These are phyloP conservation scores for Esperia sulphurella DNA, from an alignment of 2,888 invertebrate genomes.

Conservation along the genomic window DNA sequence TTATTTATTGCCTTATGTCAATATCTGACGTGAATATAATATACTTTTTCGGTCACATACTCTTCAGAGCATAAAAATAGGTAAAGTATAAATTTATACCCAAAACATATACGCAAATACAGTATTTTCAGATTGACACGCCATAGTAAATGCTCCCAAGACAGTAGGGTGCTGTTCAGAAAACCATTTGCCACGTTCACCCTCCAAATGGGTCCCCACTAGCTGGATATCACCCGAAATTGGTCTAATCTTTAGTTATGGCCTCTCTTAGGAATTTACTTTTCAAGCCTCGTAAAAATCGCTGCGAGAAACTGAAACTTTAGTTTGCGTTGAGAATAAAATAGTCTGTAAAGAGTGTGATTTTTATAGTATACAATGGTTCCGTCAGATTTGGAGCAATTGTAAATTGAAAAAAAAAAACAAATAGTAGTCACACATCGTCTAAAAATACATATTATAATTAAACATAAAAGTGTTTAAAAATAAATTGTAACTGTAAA, in stretches of 20 bases:
- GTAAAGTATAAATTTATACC: too few species aligned
- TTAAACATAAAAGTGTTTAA: too few species aligned
- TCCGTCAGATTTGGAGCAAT: not conserved
- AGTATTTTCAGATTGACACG: conserved; percentile 25
- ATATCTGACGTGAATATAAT: too few species aligned
- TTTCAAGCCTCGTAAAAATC: conserved; percentile 27
- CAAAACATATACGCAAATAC: conserved; percentile 3
- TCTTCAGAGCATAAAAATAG: too few species aligned
- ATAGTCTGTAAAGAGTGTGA: not conserved
- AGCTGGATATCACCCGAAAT: conserved; percentile 50
- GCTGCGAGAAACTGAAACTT: conserved; percentile 18
- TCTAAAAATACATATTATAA: too few species aligned
- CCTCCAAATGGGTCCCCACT: conserved; percentile 48
- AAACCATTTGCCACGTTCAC: conserved; percentile 50
- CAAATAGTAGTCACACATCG: too few species aligned
- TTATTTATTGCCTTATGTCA: too few species aligned
- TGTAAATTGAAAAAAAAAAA: too few species aligned
- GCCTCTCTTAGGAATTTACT: conserved; percentile 39
- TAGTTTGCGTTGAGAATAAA: conserved; percentile 7
- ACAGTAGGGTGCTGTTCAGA: conserved; percentile 43
- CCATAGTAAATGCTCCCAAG: conserved; percentile 31
- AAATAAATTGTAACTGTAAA: too few species aligned
- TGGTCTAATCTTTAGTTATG: conserved; percentile 62
- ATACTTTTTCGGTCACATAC: too few species aligned
- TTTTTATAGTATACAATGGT: not conserved